Percentiles rank a stretch among this genome's conserved stretches.
Conservation (phyloP, 1,140 invertebrate genomes). For the Reticulitermes speratus region DNA sequence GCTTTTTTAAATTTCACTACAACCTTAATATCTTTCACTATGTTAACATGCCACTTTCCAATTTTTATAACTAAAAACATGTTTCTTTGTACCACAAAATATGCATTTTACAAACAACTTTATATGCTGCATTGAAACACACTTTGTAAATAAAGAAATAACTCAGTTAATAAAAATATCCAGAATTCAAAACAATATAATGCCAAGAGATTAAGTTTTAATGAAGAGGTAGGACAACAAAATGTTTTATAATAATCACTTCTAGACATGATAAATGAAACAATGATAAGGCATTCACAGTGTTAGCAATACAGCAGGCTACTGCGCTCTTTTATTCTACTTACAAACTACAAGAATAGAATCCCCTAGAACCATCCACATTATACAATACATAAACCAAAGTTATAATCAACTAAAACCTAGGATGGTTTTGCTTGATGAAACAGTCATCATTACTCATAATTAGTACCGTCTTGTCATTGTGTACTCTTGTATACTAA, state of each 20-base stretch:
- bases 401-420: background rate
- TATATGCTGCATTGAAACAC: background rate
- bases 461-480: background rate
- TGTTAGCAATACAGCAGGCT: slow-evolving; percentile 7
- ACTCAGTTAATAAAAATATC: background rate
- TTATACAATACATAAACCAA: background rate
- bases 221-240: background rate
- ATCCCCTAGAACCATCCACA: slow-evolving; percentile 16
- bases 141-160: background rate
- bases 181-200: background rate
- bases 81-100: too few relatives aligned
- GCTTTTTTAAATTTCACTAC: too few relatives aligned
- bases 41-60: too few relatives aligned
- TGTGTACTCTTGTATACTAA: slow-evolving; percentile 6
- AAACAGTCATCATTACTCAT: slow-evolving; percentile 1
- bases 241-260: background rate
- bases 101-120: background rate
- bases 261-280: slow-evolving; percentile 6
- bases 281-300: slow-evolving; percentile 15
- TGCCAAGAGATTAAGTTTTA: slow-evolving; percentile 13
- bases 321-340: background rate
- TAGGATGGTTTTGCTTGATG: background rate
- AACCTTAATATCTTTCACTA: too few relatives aligned
- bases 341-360: slow-evolving; percentile 19
- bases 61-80: too few relatives aligned